phyloP scores from a whole-genome alignment of 1,140 invertebrate species.

The Lordiphosa stackelbergi region DNA sequence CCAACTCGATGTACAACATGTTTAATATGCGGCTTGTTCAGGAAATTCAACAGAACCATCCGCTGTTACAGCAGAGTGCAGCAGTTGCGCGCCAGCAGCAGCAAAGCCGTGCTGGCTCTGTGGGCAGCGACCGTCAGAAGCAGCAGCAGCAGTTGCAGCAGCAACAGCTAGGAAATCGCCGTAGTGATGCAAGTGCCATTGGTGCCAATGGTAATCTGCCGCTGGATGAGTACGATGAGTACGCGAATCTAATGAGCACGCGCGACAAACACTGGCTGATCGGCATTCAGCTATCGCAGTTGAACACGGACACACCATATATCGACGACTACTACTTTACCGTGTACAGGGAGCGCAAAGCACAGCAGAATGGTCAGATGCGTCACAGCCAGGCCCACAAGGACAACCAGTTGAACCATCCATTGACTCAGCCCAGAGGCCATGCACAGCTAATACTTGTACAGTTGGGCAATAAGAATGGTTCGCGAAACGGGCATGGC shows the following conservation, averaged over 20 bases:
- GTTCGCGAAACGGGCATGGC: constrained; percentile 63
- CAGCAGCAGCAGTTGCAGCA: constrained; percentile 39
- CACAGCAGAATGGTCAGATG: constrained; percentile 78
- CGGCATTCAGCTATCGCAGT: constrained; percentile 93
- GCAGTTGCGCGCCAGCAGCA: constrained; percentile 55
- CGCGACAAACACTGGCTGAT: constrained; percentile 95
- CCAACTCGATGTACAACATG: constrained; percentile 73
- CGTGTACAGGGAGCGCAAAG: constrained; percentile 82
- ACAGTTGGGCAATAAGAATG: constrained; percentile 76
- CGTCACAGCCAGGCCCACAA: constrained; percentile 80
- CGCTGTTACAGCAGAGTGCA: constrained; percentile 76
- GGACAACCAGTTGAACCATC: constrained; percentile 81
- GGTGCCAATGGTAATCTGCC: constrained; percentile 69
- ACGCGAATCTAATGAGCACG: constrained; percentile 92
- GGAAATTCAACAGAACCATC: constrained; percentile 81
- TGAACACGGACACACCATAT: constrained; percentile 90
- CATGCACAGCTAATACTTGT: constrained; percentile 75
- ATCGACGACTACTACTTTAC: constrained; percentile 92
- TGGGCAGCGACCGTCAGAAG: constrained; percentile 29
- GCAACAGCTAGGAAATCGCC: constrained; percentile 37
- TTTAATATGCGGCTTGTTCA: constrained; percentile 78
- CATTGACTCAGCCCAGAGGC: constrained; percentile 78
- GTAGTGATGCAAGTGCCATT: constrained; percentile 26
- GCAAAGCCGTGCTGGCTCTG: constrained; percentile 33
- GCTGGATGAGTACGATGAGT: constrained; percentile 83